Evolutionary conservation across 2,113 vertebrate genomes (phyloP), one percentile per base, ranked within the genome.

Genomic region (Pseudonaja textilis): DNA sequence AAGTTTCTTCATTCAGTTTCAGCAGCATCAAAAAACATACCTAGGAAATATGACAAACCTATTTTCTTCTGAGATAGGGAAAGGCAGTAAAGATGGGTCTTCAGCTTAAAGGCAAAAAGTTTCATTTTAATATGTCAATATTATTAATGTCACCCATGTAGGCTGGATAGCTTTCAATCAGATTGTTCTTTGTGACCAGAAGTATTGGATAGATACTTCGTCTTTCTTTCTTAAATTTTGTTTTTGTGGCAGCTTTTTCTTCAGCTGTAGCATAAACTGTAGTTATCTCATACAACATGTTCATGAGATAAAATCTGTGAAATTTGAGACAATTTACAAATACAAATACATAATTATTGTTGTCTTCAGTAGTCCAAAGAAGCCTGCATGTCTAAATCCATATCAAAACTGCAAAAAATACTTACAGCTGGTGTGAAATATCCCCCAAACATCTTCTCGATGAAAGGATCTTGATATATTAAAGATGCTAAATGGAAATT

Each of bases 1-100:
- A 96, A 93, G 97, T 55, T 47, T 14, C 55, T 22, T 22, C 0
- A 23, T 85, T 85, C 50, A 57, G 89, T 86, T 18, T 29, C 12
- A 61, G 45, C 25, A 52, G 23, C 39, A 9, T 64, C 20, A 4
- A 61, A 34, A 22, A 52, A 64, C 23, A 25, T 22, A 9, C 42
- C 20, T n/a, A 87, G 85, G 20, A 64, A 47, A 64, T 47, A 29
- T 25, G 34, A 10, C 18, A 7, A 86, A 47, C 2, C 55, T 56
- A 85, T 56, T 85, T 56, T 34, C 52, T 14, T 23, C 39, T 59
- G 34, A 14, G 34, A 3, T 81, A 3, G 74, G 34, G 34, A 81
- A 81, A 81, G 7, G 16, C 3, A 6, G 34, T 42, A 42, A 81
- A 20, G 34, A 81, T 81, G 34, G 74, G 22, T 81, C 7, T 22